Evolutionary conservation across 2,797 vertebrate genomes (phyloP), one percentile per base, ranked within the genome.

Genomic region (Nyctalus aviator): DNA sequence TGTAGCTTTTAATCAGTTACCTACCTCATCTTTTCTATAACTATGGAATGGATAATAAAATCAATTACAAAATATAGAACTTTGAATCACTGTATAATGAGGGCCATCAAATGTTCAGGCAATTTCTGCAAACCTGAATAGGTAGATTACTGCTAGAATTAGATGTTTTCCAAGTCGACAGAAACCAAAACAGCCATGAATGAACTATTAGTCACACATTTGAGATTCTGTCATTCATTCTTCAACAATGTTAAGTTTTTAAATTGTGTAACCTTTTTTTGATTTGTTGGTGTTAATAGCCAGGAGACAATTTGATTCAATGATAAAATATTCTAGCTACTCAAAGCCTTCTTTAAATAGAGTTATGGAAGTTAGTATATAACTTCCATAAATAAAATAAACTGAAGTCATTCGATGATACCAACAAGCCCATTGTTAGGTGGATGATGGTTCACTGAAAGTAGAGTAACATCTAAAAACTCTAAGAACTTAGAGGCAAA

Each of bases 121-220:
- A 32, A 48, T 50, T 50, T 93, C 0, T 5, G 71, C 35, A 55
- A 41, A 18, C 23, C 83, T 55, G 27, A 77, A 83, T 72, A 86
- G 2, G 8, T 78, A 62, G n/a, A 30, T 46, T 50, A 91, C 83
- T 44, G 25, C 8, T 79, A 44, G 30, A 82, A 8, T 53, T 55
- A 20, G 9, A 32, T 11, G 1, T 62, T 92, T 86, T 88, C 35
- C 37, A 92, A n/a, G 17, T 73, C 25, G 21, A 81, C 9, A 12
- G 2, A 95, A 93, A 86, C 77, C 83, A 93, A 20, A 96, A 86
- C 92, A 97, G 89, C 96, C 97, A 93, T 14, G 73, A 96, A 78
- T 66, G 44, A 84, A 97, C 93, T 0, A 3, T 95, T 96, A 88
- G 96, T 97, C 97, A 96, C 85, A 96, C 81, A 1, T 0, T 68